Base-by-base conservation (phyloP, 1,140 invertebrate genomes). In the Anastatus disparis region DNA sequence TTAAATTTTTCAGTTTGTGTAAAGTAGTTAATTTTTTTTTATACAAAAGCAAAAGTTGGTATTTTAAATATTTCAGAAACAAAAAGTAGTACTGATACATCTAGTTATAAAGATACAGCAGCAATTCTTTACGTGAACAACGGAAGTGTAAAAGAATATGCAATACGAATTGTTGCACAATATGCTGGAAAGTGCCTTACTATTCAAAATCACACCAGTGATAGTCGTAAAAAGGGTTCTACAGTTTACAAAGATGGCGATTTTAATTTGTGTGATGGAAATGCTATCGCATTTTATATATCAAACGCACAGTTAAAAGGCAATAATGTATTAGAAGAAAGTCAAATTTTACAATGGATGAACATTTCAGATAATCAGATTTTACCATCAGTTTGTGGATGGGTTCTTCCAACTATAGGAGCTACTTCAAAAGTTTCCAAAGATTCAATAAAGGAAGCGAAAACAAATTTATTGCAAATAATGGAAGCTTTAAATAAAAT, bases 291-390 rank as follows among this genome's bases (percentile, higher is more conserved):
- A 31, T 88, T 88, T 71, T 91, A 88, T 81, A 83, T 93, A 38
- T 87, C 89, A 10, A 89, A 88, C 80, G 80, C 87, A 13, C 79
- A 89, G 70, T 80, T 93, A 17, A 85, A 85, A 71, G 86, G 88
- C 38, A 79, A 78, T 17, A 75, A 85, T 64, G 3, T 64, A 24
- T 77, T 85, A 53, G 82, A 87, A 48, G 84, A 87, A 65, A 88
- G 91, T 68, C 79, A 89, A 74, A 84, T 94, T 50, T 78, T 91
- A 62, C 91, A 94, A 80, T 95, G 93, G 93, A 82, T 84, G 29
- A 80, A 53, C 76, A 92, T 90, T 80, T 88, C 88, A 58, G 85
- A 87, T 59, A 88, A 87, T 83, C 87, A 92, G 75, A 85, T 94
- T 70, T 75, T 90, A 26, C 91, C 92, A 50, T 85, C 87, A 50